Evolutionary conservation across 2,888 invertebrate genomes (phyloP), one percentile per base, ranked within the genome.

Genomic region (Oeneis ivallda): DNA sequence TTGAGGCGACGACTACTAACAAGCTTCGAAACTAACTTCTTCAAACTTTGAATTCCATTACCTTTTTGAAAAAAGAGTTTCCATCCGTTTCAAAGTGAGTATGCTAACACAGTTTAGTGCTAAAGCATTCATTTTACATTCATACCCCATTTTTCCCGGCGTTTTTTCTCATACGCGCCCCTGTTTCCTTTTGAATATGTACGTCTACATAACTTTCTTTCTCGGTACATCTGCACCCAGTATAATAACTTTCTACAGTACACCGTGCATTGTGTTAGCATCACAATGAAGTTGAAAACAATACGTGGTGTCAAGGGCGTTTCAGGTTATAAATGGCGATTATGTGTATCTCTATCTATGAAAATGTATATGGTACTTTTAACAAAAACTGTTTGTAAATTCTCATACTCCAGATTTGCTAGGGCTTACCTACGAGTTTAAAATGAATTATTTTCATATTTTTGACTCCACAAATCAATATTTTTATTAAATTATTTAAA

Each of bases 401-500:
- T n/a, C n/a, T n/a, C n/a, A n/a, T n/a, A n/a, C n/a, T n/a, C n/a
- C n/a, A n/a, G n/a, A n/a, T n/a, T n/a, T n/a, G n/a, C n/a, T n/a
- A n/a, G n/a, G n/a, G n/a, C n/a, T n/a, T n/a, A n/a, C n/a, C 83
- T 76, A 77, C 86, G 87, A 84, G 92, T 83, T 80, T 92, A 92
- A 93, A 91, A 88, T 92, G 87, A 87, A 26, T 26, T 74, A 39
- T 71, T 71, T 61, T 85, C 89, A 93, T 85, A 93, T 93, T 90
- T 85, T 91, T 93, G 92, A 93, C 67, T 76, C 92, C 94, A 94
- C 94, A 94, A 94, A 93, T 93, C 93, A 93, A 93, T 86, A 93
- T 94, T 94, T 94, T 87, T 94, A 10, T 47, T 47, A 93, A 94
- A 94, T 93, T 94, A 94, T 91, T 93, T 93, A 93, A 93, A 84